Conservation (phyloP, 2,113 vertebrate genomes). For the Anseranas semipalmata region DNA sequence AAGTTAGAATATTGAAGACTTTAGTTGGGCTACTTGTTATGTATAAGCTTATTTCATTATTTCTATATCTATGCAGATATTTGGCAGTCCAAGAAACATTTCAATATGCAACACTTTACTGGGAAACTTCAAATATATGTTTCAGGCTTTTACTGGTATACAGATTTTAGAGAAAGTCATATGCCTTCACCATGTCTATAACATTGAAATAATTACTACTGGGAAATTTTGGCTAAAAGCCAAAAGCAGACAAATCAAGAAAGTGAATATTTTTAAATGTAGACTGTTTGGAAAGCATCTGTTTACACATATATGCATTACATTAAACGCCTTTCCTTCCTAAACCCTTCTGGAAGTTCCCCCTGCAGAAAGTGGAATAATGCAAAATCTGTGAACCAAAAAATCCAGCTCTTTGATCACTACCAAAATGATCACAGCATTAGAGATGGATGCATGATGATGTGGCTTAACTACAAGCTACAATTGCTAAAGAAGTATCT, state of each 20-base stretch:
- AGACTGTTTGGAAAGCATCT: not conserved
- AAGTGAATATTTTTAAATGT: not conserved
- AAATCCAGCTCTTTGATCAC: not conserved
- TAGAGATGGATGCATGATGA: not conserved
- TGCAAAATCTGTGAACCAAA: not conserved
- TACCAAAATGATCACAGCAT: not conserved
- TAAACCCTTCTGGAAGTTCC: not conserved
- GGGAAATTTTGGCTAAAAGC: not conserved
- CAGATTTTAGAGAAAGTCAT: not conserved
- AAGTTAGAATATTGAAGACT: not conserved
- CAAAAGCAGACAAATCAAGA: not conserved
- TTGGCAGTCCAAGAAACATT: not conserved
- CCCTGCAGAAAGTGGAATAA: not conserved
- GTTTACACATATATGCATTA: not conserved
- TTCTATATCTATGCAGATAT: not conserved
- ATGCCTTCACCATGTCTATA: not conserved
- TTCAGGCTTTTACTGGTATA: not conserved
- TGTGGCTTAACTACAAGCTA: not conserved
- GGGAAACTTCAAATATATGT: not conserved
- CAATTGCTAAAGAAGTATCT: not conserved
- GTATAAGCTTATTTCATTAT: not conserved
- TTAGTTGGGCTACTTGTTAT: not conserved
- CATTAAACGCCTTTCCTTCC: not conserved
- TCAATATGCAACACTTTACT: not conserved
- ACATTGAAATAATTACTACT: not conserved